A percentile compares a stretch with the other conserved stretches of the same genome.
phyloP scores from a whole-genome alignment of 37 sponge, comb jelly and placozoan genomes.

The Aplysina aerophoba region DNA sequence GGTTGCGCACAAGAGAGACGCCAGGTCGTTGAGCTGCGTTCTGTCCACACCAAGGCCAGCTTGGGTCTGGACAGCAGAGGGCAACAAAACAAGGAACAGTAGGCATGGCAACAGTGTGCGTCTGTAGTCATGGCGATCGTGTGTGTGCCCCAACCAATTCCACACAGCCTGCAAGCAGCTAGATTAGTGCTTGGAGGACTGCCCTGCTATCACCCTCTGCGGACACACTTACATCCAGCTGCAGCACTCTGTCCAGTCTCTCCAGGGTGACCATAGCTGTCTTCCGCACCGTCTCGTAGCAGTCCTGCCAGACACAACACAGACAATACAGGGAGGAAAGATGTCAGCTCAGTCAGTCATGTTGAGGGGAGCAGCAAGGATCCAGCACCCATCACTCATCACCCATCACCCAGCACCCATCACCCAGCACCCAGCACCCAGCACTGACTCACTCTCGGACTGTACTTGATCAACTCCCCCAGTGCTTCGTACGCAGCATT shows the following conservation, averaged over 20 bases:
- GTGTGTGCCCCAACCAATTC: not conserved
- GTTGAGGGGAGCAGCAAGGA: not conserved
- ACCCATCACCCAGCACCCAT: not conserved
- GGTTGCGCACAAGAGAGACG: constrained; percentile 94
- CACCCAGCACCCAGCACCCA: not conserved
- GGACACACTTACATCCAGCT: constrained; percentile 44
- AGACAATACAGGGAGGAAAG: not conserved
- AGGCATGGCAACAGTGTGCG: not conserved
- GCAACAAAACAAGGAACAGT: no score
- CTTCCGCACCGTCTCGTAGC: constrained; percentile 81
- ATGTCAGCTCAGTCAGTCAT: not conserved
- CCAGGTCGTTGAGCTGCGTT: constrained; percentile 79
- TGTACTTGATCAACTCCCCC: constrained; percentile 94
- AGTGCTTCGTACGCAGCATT: constrained; percentile 95
- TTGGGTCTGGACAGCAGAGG: constrained; percentile 6
- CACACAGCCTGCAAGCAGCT: no score
- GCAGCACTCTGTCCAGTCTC: constrained; percentile 65
- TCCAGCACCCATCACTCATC: not conserved
- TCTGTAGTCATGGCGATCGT: not conserved
- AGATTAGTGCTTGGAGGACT: no score
- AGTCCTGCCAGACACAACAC: constrained; percentile 62
- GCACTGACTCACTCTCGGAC: constrained; percentile 64
- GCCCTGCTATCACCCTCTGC: no score
- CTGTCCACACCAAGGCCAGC: constrained; percentile 48
- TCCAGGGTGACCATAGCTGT: constrained; percentile 78